A percentile compares a stretch with the other conserved stretches of the same genome.
Conservation (phyloP, 2,888 invertebrate species). For the Thereva nobilitata region DNA sequence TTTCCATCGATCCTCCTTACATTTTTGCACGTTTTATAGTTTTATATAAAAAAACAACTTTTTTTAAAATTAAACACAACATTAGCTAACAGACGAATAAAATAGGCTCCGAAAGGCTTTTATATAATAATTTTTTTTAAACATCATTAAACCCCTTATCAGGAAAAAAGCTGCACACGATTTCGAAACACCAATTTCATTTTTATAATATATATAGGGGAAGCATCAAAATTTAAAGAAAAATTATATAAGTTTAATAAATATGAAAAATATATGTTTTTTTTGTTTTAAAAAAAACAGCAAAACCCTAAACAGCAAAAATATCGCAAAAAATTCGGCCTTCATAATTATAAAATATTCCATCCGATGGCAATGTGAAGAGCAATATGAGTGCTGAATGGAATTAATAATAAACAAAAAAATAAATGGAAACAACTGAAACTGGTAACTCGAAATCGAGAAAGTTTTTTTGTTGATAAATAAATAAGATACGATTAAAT, state of each 20-base stretch:
- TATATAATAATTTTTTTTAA: conserved; percentile 11
- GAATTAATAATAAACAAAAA: conserved; percentile 14
- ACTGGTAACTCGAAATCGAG: conserved; percentile 48
- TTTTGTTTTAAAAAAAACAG: too few relatives aligned
- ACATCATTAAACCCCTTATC: conserved; percentile 15
- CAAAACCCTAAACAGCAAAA: conserved; percentile 7
- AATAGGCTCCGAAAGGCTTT: conserved; percentile 40
- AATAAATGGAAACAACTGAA: conserved; percentile 38
- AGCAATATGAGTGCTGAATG: conserved; percentile 29
- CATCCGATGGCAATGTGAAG: conserved; percentile 24
- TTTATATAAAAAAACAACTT: conserved; percentile 11
- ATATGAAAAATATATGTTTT: too few relatives aligned
- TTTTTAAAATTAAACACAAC: conserved; percentile 20
- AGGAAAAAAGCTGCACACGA: conserved; percentile 38
- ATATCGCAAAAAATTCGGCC: conserved; percentile 4
- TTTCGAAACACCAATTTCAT: conserved; percentile 46
- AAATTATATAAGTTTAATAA: too few relatives aligned
- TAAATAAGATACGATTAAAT: conserved; percentile 3
- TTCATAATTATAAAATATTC: conserved; percentile 4
- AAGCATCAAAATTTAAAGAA: too few relatives aligned
- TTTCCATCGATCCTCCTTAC: conserved; percentile 26
- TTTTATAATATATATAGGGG: conserved; percentile 12
- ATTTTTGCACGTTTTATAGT: conserved; percentile 12
- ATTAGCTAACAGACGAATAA: conserved; percentile 38
- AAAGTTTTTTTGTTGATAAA: conserved; percentile 19